Percentiles rank a stretch among this genome's conserved stretches.
These are phyloP conservation scores for Julus scandinavius DNA, from an alignment of 2,888 invertebrate genomes.

Conservation along the genomic window DNA sequence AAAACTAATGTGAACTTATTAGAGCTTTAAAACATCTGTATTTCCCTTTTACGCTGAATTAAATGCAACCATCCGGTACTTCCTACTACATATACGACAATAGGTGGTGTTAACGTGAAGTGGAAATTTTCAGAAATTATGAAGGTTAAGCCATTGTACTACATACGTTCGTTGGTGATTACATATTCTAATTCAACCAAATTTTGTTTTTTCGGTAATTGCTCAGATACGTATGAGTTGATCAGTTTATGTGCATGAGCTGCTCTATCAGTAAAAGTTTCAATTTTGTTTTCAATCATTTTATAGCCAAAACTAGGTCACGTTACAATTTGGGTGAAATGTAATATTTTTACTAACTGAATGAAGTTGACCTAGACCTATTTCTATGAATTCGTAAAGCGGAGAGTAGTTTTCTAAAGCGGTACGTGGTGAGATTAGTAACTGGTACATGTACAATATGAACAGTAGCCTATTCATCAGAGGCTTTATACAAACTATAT, in stretches of 20 bases:
- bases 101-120: too few relatives aligned
- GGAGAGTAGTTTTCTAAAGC: background rate
- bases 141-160: too few relatives aligned
- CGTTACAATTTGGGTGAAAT: background rate
- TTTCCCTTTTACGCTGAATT: too few relatives aligned
- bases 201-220: too few relatives aligned
- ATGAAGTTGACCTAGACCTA: background rate
- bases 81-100: too few relatives aligned
- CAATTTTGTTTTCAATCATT: background rate
- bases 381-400: constrained; percentile 9
- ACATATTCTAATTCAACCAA: too few relatives aligned
- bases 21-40: too few relatives aligned
- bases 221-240: background rate
- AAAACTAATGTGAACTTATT: too few relatives aligned
- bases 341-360: background rate
- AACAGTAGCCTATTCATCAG: background rate
- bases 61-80: too few relatives aligned
- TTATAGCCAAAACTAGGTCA: background rate
- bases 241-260: background rate
- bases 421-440: background rate
- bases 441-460: background rate
- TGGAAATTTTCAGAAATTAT: too few relatives aligned
- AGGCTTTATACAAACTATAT: background rate
- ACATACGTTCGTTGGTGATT: too few relatives aligned
- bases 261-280: background rate